phyloP scores from a whole-genome alignment of 2,797 vertebrate species.

The Rhinoraja longicauda region DNA sequence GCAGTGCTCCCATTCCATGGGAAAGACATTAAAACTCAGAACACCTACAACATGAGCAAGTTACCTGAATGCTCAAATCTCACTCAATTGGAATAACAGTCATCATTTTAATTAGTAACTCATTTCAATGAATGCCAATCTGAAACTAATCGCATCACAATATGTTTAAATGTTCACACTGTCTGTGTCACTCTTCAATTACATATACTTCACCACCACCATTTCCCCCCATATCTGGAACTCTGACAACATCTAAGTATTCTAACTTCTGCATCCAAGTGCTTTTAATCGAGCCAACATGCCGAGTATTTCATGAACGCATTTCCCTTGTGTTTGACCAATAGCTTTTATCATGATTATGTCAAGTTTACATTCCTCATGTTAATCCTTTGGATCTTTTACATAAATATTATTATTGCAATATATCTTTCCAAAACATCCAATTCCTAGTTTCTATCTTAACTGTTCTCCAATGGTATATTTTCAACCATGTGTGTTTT shows the following conservation, averaged over 20 bases:
- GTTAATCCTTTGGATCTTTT: neutral
- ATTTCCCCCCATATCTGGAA: neutral
- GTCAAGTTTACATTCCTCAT: neutral
- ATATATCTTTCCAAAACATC: neutral
- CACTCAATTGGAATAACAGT: neutral
- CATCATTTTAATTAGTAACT: neutral
- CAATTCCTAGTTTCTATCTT: neutral
- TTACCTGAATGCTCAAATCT: neutral
- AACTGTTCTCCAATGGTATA: neutral
- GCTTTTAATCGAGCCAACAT: neutral
- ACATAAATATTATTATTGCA: neutral
- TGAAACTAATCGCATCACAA: slow-evolving; percentile 1
- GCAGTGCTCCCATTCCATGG: too few species aligned
- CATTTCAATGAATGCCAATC: neutral
- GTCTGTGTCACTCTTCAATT: neutral
- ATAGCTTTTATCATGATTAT: neutral
- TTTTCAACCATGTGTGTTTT: neutral
- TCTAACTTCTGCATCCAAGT: neutral
- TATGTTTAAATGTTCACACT: neutral
- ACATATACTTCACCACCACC: too few species aligned
- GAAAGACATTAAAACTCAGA: neutral
- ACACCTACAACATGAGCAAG: neutral
- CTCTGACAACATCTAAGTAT: neutral
- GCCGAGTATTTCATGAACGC: neutral
- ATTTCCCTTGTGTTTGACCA: neutral